Conservation (phyloP, 2,113 vertebrate genomes). For the Protobothrops mucrosquamatus region DNA sequence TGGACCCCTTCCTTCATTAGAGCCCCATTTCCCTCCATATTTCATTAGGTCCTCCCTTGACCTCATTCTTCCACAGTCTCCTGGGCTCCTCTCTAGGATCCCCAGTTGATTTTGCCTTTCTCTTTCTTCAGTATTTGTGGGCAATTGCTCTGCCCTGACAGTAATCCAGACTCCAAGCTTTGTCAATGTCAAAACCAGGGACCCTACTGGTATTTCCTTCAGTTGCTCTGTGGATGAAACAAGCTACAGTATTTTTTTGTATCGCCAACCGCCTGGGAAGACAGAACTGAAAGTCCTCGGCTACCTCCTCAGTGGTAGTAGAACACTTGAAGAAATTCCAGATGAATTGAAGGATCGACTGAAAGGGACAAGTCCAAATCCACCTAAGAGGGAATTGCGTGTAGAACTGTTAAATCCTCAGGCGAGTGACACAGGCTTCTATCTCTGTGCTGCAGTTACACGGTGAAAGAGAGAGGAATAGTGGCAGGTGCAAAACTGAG, state of each 20-base stretch:
- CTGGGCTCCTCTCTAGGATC: background rate
- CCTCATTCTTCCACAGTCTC: background rate
- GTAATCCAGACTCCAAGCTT: background rate
- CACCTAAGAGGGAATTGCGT: background rate
- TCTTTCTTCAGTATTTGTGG: background rate
- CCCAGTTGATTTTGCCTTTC: background rate
- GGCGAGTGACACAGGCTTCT: no score
- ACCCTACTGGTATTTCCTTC: background rate
- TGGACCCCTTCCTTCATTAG: background rate
- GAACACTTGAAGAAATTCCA: background rate
- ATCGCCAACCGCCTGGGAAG: background rate
- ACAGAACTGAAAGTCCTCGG: background rate
- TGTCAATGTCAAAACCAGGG: background rate
- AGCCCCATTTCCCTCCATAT: background rate
- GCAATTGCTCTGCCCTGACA: background rate
- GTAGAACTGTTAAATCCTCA: background rate
- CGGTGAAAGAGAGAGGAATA: background rate
- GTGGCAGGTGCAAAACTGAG: background rate
- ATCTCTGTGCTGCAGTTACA: background rate
- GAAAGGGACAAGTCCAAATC: rapidly evolving
- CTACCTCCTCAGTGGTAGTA: background rate
- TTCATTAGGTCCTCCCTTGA: background rate
- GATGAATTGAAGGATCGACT: background rate
- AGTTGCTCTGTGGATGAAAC: background rate
- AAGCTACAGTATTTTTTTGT: background rate